Evolutionary conservation across 2,888 invertebrate genomes (phyloP).

Genomic region (Pseudococcus jackbeardsleyi): DNA sequence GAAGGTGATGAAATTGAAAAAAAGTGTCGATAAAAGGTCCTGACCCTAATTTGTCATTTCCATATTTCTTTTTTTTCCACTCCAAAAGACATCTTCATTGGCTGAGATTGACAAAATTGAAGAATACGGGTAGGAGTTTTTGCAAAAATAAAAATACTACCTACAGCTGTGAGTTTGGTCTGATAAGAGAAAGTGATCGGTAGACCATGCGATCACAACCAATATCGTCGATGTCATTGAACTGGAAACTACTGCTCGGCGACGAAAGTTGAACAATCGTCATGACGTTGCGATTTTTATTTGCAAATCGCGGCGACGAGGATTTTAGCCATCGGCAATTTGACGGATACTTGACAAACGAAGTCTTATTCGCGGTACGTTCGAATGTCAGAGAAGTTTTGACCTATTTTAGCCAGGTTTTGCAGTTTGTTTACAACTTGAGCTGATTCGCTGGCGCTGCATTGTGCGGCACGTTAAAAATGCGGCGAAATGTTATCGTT

Average conservation of each 20-base stretch:
- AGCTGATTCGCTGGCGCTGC: neutral
- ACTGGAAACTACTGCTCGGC: neutral
- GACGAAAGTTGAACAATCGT: constrained; percentile 8
- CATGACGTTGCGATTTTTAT: neutral
- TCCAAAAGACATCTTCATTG: too few species aligned
- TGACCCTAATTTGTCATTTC: too few species aligned
- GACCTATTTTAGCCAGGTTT: neutral
- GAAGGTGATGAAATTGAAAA: too few species aligned
- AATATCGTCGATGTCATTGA: constrained; percentile 5
- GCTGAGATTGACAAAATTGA: too few species aligned
- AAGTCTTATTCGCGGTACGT: neutral
- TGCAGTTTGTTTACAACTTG: neutral
- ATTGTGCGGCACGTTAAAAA: neutral
- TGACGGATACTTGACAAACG: neutral
- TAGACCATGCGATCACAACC: neutral
- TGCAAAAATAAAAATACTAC: neutral
- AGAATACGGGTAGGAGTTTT: too few species aligned
- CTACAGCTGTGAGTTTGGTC: neutral
- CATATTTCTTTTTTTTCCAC: too few species aligned
- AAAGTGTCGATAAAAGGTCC: too few species aligned
- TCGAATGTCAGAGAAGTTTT: neutral
- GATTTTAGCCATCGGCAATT: neutral
- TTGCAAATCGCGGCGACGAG: neutral
- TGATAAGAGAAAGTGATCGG: neutral
- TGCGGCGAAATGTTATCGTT: neutral